Conservation (phyloP, 2,113 vertebrate species). For the Osmerus mordax region DNA sequence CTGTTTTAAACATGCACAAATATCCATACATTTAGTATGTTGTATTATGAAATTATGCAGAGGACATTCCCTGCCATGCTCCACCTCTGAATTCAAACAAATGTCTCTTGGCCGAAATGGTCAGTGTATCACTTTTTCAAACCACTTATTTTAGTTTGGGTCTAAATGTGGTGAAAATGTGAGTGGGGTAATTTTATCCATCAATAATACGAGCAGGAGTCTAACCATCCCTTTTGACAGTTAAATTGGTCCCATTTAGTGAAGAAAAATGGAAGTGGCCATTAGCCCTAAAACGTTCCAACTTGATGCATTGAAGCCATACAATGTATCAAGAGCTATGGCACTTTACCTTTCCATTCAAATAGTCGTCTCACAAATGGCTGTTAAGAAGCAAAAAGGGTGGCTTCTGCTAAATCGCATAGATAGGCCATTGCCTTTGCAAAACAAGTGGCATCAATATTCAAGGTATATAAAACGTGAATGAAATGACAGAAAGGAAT, state of each 20-base stretch:
- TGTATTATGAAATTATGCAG: neutral
- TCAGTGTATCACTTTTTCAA: slow-evolving; percentile 5
- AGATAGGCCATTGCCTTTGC: slow-evolving; percentile 23
- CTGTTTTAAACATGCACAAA: neutral
- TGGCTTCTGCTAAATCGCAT: slow-evolving; percentile 22
- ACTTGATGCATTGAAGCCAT: slow-evolving; percentile 51
- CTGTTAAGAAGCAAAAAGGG: slow-evolving; percentile 30
- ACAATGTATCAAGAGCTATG: slow-evolving; percentile 54
- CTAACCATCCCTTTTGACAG: slow-evolving; percentile 65
- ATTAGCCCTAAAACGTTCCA: slow-evolving; percentile 50
- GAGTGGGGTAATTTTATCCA: slow-evolving; percentile 52
- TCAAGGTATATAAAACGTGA: neutral
- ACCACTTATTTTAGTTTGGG: slow-evolving; percentile 27
- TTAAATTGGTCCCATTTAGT: slow-evolving; percentile 66
- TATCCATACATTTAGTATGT: neutral
- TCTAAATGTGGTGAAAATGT: slow-evolving; percentile 38
- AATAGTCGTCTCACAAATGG: slow-evolving; percentile 33
- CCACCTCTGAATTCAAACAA: neutral
- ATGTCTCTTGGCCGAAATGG: neutral
- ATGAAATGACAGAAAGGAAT: neutral
- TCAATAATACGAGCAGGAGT: slow-evolving; percentile 46
- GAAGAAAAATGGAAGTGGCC: slow-evolving; percentile 55
- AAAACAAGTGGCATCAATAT: neutral
- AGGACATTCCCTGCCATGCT: neutral
- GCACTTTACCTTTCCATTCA: slow-evolving; percentile 45